phyloP scores from a whole-genome alignment of 2,797 vertebrate species.

The Sciurus vulgaris region DNA sequence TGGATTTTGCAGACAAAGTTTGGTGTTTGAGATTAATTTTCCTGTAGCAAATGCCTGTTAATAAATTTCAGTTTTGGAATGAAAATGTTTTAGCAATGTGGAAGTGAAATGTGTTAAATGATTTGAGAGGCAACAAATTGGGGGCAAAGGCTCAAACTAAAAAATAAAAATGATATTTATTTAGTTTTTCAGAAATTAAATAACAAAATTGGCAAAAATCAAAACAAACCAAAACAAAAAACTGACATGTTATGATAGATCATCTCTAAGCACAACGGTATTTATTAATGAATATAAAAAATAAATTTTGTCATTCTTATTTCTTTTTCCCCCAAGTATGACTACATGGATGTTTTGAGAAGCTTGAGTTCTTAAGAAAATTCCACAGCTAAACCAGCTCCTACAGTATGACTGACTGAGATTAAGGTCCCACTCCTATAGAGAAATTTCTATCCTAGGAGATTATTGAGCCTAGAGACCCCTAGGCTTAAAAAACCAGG shows the following conservation, averaged over 20 bases:
- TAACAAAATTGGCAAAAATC: constrained; percentile 65
- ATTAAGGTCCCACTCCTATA: background rate
- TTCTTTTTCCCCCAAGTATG: constrained; percentile 42
- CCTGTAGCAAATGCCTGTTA: constrained; percentile 24
- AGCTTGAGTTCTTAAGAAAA: constrained; percentile 47
- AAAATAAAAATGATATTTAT: constrained; percentile 78
- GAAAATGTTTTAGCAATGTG: constrained; percentile 54
- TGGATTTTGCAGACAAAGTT: background rate
- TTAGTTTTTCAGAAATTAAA: constrained; percentile 77
- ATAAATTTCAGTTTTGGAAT: constrained; percentile 38
- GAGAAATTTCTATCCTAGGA: constrained; percentile 21
- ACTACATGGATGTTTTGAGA: constrained; percentile 48
- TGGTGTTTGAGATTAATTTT: constrained; percentile 27
- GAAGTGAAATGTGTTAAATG: constrained; percentile 55
- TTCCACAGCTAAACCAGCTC: background rate
- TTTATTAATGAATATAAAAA: constrained; percentile 75
- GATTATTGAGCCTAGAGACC: too few relatives aligned
- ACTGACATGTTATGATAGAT: background rate
- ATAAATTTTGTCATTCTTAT: constrained; percentile 53
- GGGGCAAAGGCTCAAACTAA: constrained; percentile 68
- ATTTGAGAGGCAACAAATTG: constrained; percentile 65
- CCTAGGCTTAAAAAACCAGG: background rate
- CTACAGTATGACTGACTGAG: constrained; percentile 10
- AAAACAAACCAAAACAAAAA: constrained; percentile 68
- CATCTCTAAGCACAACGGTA: constrained; percentile 54